Base-by-base conservation (phyloP, 2,113 vertebrate genomes). In the Alligator mississippiensis region DNA sequence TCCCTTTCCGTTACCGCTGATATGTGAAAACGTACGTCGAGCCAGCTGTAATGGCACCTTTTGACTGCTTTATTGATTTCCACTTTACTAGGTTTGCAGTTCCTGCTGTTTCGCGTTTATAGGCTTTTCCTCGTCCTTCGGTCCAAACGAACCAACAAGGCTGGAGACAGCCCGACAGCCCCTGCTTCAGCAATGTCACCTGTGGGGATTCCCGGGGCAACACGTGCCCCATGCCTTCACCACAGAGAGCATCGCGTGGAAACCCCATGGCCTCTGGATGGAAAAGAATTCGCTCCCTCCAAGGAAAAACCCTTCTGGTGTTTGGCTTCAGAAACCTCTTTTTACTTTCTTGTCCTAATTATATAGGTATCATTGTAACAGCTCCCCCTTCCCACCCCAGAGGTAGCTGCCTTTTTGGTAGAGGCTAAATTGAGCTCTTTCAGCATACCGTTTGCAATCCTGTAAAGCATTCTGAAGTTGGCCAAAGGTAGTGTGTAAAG, bases 31-130 rank as follows among this genome's bases (percentile, higher is more conserved):
- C 90, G 82, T 82, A n/a, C 25, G 78, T 63, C 66, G 57, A 91
- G 68, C 34, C 84, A 90, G 75, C 64, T 80, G 78, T 61, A 93
- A 93, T 59, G 27, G 89, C 91, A 84, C 84, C 59, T 95, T 93
- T 90, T 80, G 87, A 85, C 88, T 94, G 76, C 83, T 85, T 76
- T 92, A 94, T 82, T 89, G 93, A 95, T 96, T 97, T 96, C 84
- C 84, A 77, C 85, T 94, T 95, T 86, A 76, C 80, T 25, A 77
- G 66, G 82, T 80, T 92, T 95, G 54, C 74, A 85, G 68, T 84
- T 93, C 91, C 85, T 74, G 58, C 57, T 78, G 38, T 82, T 75
- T 74, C 47, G 18, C 28, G 81, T 82, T 57, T 84, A 83, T 1
- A 76, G 84, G 85, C 82, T 83, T 97, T 82, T 94, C 62, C 83